These are phyloP conservation scores for Diglossa cyanea DNA, from an alignment of 2,797 vertebrate genomes.

Conservation along the genomic window DNA sequence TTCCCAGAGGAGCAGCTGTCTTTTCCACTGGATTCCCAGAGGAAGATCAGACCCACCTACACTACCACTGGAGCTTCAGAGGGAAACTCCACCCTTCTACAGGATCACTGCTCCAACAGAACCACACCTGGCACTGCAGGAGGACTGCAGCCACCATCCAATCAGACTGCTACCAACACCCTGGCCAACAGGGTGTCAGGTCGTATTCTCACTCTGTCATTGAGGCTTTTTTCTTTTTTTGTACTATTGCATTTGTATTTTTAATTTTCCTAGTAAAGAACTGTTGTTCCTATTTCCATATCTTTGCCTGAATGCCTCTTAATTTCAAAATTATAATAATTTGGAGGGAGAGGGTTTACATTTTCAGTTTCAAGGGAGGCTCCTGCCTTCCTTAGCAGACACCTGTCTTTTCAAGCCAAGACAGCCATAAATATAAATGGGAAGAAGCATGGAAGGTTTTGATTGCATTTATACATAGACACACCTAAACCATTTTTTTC, in stretches of 20 bases:
- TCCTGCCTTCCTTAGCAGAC: not conserved
- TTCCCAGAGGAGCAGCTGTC: not conserved
- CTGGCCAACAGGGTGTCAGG: not conserved
- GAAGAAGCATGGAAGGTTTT: not conserved
- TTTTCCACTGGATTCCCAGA: not conserved
- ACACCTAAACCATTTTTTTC: not conserved
- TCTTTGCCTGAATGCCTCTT: not conserved
- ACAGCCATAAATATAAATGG: not conserved
- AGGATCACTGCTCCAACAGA: not conserved
- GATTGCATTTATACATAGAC: not conserved
- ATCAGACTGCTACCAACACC: not conserved
- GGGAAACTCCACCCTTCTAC: not conserved
- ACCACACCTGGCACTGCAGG: not conserved
- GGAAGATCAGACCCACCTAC: not conserved
- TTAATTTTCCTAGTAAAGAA: not conserved
- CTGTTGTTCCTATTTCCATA: not conserved
- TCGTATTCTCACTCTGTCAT: not conserved
- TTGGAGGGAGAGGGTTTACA: not conserved
- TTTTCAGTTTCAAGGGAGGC: not conserved
- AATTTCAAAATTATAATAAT: not conserved
- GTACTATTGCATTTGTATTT: not conserved
- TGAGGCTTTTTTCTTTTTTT: not conserved
- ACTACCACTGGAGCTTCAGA: not conserved
- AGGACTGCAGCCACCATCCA: not conserved
- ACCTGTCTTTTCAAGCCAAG: not conserved